These are phyloP conservation scores for Horisme vitalbata DNA, from an alignment of 2,888 invertebrate genomes.

Conservation along the genomic window DNA sequence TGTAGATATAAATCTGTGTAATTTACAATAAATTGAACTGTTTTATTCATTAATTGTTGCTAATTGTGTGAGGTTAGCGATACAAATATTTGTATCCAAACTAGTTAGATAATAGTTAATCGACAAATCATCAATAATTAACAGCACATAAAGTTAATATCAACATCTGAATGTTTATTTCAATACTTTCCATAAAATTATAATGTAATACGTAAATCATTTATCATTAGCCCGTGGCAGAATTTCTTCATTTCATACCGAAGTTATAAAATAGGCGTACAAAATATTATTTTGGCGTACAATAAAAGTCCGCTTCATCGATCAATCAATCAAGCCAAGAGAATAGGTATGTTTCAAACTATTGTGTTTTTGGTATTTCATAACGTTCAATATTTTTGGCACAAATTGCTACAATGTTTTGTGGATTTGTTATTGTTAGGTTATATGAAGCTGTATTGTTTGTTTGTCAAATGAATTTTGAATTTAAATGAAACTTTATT, in stretches of 20 bases:
- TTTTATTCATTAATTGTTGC: too few relatives aligned
- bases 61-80: too few relatives aligned
- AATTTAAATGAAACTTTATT: too few relatives aligned
- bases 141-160: conserved; percentile 2
- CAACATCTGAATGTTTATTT: conserved; percentile 2
- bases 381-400: conserved; percentile 20
- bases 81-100: too few relatives aligned
- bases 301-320: conserved; percentile 35
- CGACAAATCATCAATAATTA: conserved; percentile 1
- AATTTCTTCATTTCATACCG: conserved; percentile 31
- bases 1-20: too few relatives aligned
- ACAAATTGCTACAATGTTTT: not conserved
- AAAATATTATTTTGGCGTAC: conserved; percentile 32
- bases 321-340: conserved; percentile 38
- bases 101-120: too few relatives aligned
- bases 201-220: conserved; percentile 25
- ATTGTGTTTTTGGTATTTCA: conserved; percentile 29
- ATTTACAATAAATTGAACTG: too few relatives aligned
- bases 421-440: not conserved
- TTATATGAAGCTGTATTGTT: too few relatives aligned
- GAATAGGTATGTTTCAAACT: conserved; percentile 30
- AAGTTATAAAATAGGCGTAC: conserved; percentile 31
- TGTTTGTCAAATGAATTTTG: too few relatives aligned
- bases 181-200: conserved; percentile 12
- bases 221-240: conserved; percentile 34